phyloP scores from a whole-genome alignment of 2,113 vertebrate species.

The Eptesicus fuscus region DNA sequence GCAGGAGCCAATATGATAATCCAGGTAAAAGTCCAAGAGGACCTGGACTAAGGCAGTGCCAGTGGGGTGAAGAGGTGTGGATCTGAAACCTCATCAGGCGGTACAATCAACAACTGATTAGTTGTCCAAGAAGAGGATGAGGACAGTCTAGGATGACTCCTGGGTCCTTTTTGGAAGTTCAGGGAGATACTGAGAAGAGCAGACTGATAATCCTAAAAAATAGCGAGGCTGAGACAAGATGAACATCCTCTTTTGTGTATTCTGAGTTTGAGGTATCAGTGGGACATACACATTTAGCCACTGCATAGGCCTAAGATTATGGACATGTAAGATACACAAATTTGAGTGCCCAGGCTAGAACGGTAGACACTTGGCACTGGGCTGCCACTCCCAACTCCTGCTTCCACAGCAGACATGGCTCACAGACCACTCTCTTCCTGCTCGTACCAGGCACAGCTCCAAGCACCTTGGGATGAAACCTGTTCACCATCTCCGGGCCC shows the following conservation, averaged over 20 bases:
- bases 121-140: neutral
- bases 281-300: neutral
- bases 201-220: neutral
- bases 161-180: neutral
- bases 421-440: neutral
- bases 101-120: neutral
- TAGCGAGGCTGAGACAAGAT: neutral
- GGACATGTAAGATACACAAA: neutral
- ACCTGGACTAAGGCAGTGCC: neutral
- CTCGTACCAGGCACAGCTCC: neutral
- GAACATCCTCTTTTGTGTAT: neutral
- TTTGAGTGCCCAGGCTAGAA: neutral
- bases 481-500: neutral
- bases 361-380: neutral
- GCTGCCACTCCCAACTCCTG: neutral
- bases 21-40: neutral
- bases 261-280: neutral
- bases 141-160: neutral
- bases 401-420: neutral
- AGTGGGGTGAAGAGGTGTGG: neutral
- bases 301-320: neutral
- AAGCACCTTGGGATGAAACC: neutral
- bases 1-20: neutral
- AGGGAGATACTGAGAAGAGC: neutral
- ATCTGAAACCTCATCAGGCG: neutral